Base-by-base conservation (phyloP, 2,888 invertebrate genomes). In the Thumatha senex region DNA sequence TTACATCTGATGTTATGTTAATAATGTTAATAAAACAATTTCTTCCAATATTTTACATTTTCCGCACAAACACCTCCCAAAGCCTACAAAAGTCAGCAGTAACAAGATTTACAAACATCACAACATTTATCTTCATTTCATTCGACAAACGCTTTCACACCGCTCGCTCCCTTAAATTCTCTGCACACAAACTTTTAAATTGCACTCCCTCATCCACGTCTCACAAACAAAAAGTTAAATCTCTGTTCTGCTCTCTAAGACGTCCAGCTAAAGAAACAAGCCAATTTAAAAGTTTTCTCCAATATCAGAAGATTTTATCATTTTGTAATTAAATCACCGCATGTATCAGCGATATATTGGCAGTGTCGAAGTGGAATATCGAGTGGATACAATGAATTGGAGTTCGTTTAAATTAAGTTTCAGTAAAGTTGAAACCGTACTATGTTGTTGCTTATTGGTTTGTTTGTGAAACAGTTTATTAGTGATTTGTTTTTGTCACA, bases 261-360 rank as follows among this genome's bases (percentile, higher is more conserved):
- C 56, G 58, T 60, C 61, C 60, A 54, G 54, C 46, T 51, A 39
- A 58, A 61, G 52, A 67, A 63, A 55, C 54, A 54, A 61, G 55
- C 63, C 55, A 67, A 63, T 63, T 67, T 55, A 58, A 67, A 67
- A 61, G 44, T 66, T 61, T 43, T 11, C 49, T 47, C 53, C 53
- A 34, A 49, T 42, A 46, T 50, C 46, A 49, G 51, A 60, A 61
- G 46, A 50, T 53, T 51, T 55, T 61, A 50, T 54, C 56, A 56
- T 57, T 52, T 54, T 55, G 59, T 64, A 65, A 65, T 59, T 65
- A 59, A 62, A 59, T 59, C 56, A 59, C 59, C 49, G 53, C 7
- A 67, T 45, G 67, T 67, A 61, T 54, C 54, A 38, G 46, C 49
- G 41, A 55, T 24, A 60, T 51, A 63, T 67, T 56, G 65, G 58